Conservation (phyloP, 1,140 invertebrate species). For the Trichonephila inaurata region DNA sequence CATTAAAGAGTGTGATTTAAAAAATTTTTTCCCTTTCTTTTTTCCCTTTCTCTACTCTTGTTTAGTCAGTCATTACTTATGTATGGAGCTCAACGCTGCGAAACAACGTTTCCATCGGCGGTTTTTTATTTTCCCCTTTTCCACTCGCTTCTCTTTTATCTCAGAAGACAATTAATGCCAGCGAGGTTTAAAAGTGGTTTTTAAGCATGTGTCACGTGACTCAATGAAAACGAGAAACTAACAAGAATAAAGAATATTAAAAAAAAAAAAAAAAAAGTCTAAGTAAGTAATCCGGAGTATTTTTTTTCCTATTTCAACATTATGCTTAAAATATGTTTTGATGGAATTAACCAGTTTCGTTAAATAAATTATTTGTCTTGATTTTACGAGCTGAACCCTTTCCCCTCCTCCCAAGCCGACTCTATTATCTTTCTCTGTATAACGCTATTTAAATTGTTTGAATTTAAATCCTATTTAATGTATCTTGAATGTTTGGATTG, state of each 20-base stretch:
- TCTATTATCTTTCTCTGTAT: too few relatives aligned
- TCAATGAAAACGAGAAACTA: constrained; percentile 57
- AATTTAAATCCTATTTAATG: too few relatives aligned
- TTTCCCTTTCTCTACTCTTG: constrained; percentile 16
- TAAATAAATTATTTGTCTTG: neutral
- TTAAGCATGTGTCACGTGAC: constrained; percentile 50
- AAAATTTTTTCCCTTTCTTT: constrained; percentile 44
- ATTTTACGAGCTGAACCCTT: too few relatives aligned
- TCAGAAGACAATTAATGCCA: constrained; percentile 65
- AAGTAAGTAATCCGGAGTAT: neutral
- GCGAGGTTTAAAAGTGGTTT: constrained; percentile 63
- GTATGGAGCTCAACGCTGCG: constrained; percentile 67
- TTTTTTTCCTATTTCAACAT: neutral
- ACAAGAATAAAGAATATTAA: neutral
- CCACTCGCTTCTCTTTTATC: constrained; percentile 39
- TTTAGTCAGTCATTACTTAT: constrained; percentile 74
- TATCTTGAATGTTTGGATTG: too few relatives aligned
- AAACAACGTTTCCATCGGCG: constrained; percentile 56
- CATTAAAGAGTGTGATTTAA: constrained; percentile 60
- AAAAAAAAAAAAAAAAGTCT: neutral
- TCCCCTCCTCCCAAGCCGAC: too few relatives aligned
- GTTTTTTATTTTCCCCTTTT: neutral
- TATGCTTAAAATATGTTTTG: neutral
- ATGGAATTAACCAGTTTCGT: neutral
- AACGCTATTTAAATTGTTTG: too few relatives aligned